Percentiles rank a stretch among this genome's conserved stretches.
These are phyloP conservation scores for Biston stratarius DNA, from an alignment of 2,888 invertebrate species.

Conservation along the genomic window DNA sequence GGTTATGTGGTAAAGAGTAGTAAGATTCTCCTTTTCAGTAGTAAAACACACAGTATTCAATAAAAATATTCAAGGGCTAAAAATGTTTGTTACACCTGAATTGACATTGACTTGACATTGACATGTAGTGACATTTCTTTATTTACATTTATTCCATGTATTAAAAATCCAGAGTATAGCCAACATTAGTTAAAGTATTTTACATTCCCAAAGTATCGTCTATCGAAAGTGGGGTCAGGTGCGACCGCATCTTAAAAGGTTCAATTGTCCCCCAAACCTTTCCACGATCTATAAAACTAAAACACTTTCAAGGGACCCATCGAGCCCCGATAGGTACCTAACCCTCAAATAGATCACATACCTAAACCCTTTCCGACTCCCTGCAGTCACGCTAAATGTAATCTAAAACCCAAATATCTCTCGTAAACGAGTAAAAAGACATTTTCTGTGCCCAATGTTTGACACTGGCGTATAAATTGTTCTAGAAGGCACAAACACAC, in stretches of 20 bases:
- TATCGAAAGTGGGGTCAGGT: conserved; percentile 1
- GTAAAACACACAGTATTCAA: too few species aligned
- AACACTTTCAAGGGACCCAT: conserved; percentile 31
- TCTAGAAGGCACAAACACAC: neutral
- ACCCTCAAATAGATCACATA: conserved; percentile 19
- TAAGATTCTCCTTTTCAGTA: too few species aligned
- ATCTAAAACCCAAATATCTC: conserved; percentile 49
- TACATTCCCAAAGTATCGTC: neutral
- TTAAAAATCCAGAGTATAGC: neutral
- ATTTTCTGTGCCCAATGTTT: conserved; percentile 14
- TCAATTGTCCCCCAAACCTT: conserved; percentile 1
- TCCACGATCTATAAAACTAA: conserved; percentile 27
- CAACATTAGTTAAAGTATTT: neutral
- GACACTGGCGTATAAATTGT: neutral
- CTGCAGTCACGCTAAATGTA: conserved; percentile 28
- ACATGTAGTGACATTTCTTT: too few species aligned
- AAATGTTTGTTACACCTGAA: too few species aligned
- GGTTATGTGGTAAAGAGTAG: too few species aligned
- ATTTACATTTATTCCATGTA: too few species aligned
- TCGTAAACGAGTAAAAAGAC: conserved; percentile 38
- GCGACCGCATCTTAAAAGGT: conserved; percentile 14
- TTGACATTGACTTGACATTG: too few species aligned
- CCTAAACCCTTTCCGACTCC: conserved; percentile 16
- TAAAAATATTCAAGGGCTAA: too few species aligned
- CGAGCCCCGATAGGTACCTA: conserved; percentile 8